A percentile compares a stretch with the other conserved stretches of the same genome.
These are phyloP conservation scores for Grallaria varia DNA, from an alignment of 2,113 vertebrate genomes.

Conservation along the genomic window DNA sequence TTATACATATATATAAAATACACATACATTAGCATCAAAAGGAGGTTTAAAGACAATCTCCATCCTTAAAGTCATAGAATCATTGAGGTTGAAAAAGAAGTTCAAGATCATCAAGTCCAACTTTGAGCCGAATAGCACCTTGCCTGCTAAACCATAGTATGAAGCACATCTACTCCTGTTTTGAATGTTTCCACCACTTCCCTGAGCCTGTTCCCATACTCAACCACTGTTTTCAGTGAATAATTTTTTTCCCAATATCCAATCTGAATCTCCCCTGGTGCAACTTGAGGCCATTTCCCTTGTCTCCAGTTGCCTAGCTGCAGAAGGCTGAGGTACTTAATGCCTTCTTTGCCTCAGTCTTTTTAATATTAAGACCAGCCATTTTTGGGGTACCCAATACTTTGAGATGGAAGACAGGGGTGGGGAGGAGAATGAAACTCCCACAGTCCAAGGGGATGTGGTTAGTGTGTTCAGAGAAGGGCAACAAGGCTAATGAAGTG, in stretches of 20 bases:
- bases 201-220: background rate
- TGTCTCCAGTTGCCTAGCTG: background rate
- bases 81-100: background rate
- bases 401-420: background rate
- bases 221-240: background rate
- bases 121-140: background rate
- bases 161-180: background rate
- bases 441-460: background rate
- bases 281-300: background rate
- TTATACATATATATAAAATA: background rate
- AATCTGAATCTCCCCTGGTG: background rate
- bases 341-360: background rate
- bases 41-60: background rate
- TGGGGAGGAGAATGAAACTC: background rate
- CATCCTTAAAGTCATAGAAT: background rate
- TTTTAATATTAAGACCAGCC: background rate
- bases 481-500: background rate
- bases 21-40: background rate
- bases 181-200: background rate
- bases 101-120: background rate
- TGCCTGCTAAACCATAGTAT: background rate
- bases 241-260: background rate
- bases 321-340: background rate
- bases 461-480: background rate
- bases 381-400: background rate